These are phyloP conservation scores for Drosophila leonis DNA, from an alignment of 2,888 invertebrate genomes.

Conservation along the genomic window DNA sequence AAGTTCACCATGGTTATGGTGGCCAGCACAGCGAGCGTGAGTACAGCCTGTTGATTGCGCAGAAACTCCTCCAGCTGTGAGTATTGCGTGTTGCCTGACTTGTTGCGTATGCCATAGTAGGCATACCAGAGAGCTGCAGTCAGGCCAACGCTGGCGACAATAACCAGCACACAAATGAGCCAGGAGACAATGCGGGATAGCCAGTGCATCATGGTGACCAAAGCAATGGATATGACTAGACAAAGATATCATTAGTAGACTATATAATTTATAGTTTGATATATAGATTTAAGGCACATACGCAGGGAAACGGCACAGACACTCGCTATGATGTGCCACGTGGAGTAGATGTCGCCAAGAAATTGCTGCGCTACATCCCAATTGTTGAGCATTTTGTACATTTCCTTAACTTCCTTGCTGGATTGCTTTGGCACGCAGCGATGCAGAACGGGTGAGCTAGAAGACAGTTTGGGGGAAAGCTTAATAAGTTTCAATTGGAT, in stretches of 20 bases:
- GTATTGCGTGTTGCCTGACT: conserved; percentile 70
- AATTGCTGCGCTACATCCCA: conserved; percentile 96
- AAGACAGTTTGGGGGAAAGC: conserved; percentile 31
- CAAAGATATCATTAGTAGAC: background rate
- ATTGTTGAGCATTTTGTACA: conserved; percentile 93
- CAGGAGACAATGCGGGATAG: conserved; percentile 94
- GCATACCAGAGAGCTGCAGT: conserved; percentile 95
- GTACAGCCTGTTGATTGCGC: conserved; percentile 94
- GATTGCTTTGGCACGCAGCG: conserved; percentile 93
- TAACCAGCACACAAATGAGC: conserved; percentile 93
- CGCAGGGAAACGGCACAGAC: conserved; percentile 93
- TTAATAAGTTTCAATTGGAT: background rate
- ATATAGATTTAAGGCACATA: conserved; percentile 85
- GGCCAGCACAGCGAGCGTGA: conserved; percentile 93
- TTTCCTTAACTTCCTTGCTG: conserved; percentile 89
- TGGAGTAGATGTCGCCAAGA: conserved; percentile 93
- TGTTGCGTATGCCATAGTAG: conserved; percentile 90
- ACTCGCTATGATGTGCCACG: conserved; percentile 94
- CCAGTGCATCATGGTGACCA: conserved; percentile 93
- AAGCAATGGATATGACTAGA: conserved; percentile 92
- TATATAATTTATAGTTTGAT: background rate
- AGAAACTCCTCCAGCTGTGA: conserved; percentile 90
- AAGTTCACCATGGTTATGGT: conserved; percentile 92
- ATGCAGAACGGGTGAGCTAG: conserved; percentile 91
- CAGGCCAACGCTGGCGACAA: conserved; percentile 91